Conservation (phyloP, 2,113 vertebrate genomes). For the Xiphophorus maculatus region DNA sequence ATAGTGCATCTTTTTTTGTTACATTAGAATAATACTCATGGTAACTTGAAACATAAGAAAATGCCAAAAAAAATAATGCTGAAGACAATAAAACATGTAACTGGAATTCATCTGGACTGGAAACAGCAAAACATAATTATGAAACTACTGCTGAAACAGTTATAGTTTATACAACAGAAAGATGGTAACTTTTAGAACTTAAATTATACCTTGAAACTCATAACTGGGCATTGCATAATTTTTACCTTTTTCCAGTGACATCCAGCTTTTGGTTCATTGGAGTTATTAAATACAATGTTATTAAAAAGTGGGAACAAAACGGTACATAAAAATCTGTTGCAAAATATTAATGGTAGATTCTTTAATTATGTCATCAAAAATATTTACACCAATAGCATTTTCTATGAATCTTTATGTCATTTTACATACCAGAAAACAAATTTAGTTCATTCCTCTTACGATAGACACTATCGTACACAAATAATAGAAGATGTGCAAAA, state of each 20-base stretch:
- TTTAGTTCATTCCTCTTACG: background rate
- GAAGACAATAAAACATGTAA: background rate
- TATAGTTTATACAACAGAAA: no score
- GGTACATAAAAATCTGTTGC: background rate
- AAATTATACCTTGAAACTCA: no score
- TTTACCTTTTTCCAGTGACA: constrained; percentile 5
- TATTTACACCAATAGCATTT: constrained; percentile 54
- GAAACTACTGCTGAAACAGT: background rate
- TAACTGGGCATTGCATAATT: no score
- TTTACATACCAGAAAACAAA: constrained; percentile 21
- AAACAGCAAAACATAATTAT: background rate
- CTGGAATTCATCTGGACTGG: no score
- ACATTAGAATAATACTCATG: background rate
- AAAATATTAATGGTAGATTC: background rate
- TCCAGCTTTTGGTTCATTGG: constrained; percentile 3
- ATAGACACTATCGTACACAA: background rate
- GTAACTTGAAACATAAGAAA: constrained; percentile 18
- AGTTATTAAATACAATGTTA: constrained; percentile 7
- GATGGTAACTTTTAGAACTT: no score
- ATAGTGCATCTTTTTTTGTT: background rate
- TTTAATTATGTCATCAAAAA: constrained; percentile 36
- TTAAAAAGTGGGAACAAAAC: constrained; percentile 1
- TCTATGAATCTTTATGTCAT: constrained; percentile 21
- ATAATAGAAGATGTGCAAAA: background rate
- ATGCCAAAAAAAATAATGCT: background rate